Percentiles rank a stretch among this genome's conserved stretches.
These are phyloP conservation scores for Anser cygnoides DNA, from an alignment of 2,113 vertebrate species.

Conservation along the genomic window DNA sequence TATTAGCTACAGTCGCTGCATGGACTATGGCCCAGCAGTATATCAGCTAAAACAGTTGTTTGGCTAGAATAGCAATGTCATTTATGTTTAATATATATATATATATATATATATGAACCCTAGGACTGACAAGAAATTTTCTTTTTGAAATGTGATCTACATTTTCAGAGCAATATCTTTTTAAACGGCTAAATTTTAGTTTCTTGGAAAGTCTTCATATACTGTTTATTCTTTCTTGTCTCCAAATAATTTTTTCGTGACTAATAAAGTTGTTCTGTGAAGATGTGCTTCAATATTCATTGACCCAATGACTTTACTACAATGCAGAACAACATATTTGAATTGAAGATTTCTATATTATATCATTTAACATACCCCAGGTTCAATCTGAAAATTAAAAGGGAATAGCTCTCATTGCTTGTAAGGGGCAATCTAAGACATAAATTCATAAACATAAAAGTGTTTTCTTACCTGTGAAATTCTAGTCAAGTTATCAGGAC, in stretches of 20 bases:
- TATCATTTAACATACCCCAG: not conserved
- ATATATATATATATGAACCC: too few species aligned
- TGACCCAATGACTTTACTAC: not conserved
- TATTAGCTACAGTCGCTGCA: not conserved
- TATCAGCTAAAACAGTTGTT: not conserved
- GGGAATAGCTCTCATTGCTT: not conserved
- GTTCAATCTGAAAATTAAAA: conserved; percentile 4
- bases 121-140: not conserved
- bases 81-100: not conserved
- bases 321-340: not conserved
- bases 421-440: not conserved
- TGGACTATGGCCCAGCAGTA: not conserved
- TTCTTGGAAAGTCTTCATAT: not conserved
- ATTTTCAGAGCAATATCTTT: not conserved
- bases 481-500: not conserved
- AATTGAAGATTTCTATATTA: not conserved
- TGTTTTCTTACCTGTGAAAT: conserved; percentile 14
- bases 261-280: not conserved
- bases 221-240: not conserved
- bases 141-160: not conserved
- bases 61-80: not conserved
- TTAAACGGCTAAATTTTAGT: not conserved
- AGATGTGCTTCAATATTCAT: not conserved
- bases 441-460: not conserved
- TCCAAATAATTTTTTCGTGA: not conserved